Evolutionary conservation across 2,888 invertebrate genomes (phyloP).

Genomic region (Watsonalla binaria): DNA sequence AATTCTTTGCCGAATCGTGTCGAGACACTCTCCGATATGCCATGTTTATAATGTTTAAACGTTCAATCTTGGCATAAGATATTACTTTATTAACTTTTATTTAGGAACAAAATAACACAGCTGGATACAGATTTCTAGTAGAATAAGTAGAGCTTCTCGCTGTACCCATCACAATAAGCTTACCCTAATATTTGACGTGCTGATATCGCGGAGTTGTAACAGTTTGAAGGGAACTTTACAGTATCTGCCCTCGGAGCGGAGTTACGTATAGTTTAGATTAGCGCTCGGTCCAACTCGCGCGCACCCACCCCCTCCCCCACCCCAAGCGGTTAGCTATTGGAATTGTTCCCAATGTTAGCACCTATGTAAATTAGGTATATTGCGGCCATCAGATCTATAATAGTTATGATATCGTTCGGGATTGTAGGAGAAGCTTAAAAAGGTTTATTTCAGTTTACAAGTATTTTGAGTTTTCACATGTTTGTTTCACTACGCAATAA

Average conservation of each 20-base stretch:
- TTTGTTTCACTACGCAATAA: no score
- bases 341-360: slow-evolving; percentile 1
- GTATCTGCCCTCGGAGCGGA: slow-evolving; percentile 26
- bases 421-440: neutral
- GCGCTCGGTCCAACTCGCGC: slow-evolving; percentile 8
- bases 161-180: slow-evolving; percentile 3
- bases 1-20: no score
- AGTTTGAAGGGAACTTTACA: slow-evolving; percentile 39
- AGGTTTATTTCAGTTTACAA: neutral
- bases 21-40: no score
- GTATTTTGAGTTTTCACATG: no score
- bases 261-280: slow-evolving; percentile 11
- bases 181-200: slow-evolving; percentile 33
- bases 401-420: neutral
- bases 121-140: no score
- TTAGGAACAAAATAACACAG: no score
- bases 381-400: neutral
- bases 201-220: slow-evolving; percentile 30
- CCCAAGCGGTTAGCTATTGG: neutral
- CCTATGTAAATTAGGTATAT: slow-evolving; percentile 1
- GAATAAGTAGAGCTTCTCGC: no score
- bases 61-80: no score
- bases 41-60: no score
- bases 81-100: no score
- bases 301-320: slow-evolving; percentile 13